These are phyloP conservation scores for Myrmophylax atrothorax DNA, from an alignment of 2,113 vertebrate species.

Conservation along the genomic window DNA sequence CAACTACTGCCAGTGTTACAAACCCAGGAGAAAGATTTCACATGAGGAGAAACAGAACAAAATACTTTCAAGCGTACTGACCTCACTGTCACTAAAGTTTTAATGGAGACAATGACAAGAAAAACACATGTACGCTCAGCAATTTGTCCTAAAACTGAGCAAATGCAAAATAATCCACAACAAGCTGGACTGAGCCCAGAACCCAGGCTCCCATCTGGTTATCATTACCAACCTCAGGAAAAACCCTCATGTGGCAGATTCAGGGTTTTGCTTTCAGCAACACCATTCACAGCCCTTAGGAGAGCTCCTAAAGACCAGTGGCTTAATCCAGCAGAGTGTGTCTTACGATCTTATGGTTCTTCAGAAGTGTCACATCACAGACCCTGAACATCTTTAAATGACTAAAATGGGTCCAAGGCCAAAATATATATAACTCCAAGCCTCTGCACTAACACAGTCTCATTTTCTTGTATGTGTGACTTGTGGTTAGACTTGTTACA, in stretches of 20 bases:
- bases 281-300: neutral
- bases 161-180: neutral
- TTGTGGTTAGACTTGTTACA: neutral
- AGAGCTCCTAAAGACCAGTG: neutral
- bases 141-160: neutral
- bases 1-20: neutral
- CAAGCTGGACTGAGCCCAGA: neutral
- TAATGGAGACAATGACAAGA: neutral
- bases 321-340: neutral
- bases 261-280: neutral
- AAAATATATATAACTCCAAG: neutral
- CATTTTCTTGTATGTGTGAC: fast-evolving
- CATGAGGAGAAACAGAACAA: neutral
- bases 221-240: neutral
- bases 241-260: fast-evolving
- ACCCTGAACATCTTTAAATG: neutral
- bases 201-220: neutral
- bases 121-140: neutral
- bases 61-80: neutral
- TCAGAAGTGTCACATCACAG: neutral
- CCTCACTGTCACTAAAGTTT: neutral
- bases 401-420: neutral
- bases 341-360: neutral
- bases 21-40: neutral
- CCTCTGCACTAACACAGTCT: neutral